Percentiles rank a stretch among this genome's conserved stretches.
phyloP scores from a whole-genome alignment of 2,888 invertebrate species.

The Bedellia somnulentella region DNA sequence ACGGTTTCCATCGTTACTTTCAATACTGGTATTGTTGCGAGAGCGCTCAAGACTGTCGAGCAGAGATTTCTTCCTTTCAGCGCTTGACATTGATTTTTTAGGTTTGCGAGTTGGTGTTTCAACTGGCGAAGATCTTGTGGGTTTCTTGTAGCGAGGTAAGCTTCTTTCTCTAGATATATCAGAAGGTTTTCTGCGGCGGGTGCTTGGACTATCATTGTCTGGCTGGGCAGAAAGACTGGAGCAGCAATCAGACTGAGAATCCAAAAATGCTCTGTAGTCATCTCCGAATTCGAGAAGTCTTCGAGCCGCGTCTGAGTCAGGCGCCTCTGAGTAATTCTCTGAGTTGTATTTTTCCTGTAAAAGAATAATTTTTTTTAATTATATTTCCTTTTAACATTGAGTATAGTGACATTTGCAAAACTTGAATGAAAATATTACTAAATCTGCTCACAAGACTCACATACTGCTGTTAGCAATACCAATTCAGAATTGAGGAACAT shows the following conservation, averaged over 20 bases:
- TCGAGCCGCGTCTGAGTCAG: slow-evolving; percentile 83
- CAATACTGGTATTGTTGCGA: slow-evolving; percentile 48
- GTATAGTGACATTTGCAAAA: no score
- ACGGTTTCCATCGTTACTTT: slow-evolving; percentile 41
- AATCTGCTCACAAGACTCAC: no score
- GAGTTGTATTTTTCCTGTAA: slow-evolving; percentile 86
- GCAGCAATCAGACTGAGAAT: slow-evolving; percentile 88
- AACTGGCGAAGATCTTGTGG: slow-evolving; percentile 34
- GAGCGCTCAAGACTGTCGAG: slow-evolving; percentile 51
- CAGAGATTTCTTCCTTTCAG: slow-evolving; percentile 48
- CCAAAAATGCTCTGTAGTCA: slow-evolving; percentile 86
- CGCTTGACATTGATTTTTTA: slow-evolving; percentile 53
- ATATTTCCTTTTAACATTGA: no score
- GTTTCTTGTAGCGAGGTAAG: slow-evolving; percentile 37
- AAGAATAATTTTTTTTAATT: no score
- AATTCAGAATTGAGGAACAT: no score
- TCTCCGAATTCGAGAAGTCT: slow-evolving; percentile 84
- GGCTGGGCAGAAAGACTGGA: slow-evolving; percentile 73
- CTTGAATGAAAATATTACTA: no score
- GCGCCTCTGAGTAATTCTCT: slow-evolving; percentile 85
- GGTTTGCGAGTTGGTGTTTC: slow-evolving; percentile 44
- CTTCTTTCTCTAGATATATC: slow-evolving; percentile 31
- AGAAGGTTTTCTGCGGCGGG: slow-evolving; percentile 42
- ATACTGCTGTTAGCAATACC: no score
- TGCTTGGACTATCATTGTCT: slow-evolving; percentile 39